A percentile compares a stretch with the other conserved stretches of the same genome.
Conservation (phyloP, 2,797 vertebrate species). For the Alcedo atthis region DNA sequence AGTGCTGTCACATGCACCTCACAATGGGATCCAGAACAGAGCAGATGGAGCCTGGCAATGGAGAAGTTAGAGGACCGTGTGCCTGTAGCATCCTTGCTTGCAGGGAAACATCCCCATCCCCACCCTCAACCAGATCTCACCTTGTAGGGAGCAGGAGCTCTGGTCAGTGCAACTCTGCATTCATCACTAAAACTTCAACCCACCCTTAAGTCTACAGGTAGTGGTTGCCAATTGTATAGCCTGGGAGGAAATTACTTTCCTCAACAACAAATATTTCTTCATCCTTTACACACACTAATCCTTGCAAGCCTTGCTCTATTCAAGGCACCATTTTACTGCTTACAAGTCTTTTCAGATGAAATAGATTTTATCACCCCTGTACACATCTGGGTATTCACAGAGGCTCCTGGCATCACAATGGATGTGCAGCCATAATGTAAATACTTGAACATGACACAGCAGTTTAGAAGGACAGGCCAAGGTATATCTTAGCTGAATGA, state of each 20-base stretch:
- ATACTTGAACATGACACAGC: neutral
- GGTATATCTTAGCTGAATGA: neutral
- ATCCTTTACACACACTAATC: neutral
- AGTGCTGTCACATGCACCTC: fast-evolving
- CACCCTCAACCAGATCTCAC: neutral
- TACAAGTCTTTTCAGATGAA: neutral
- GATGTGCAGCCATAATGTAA: neutral
- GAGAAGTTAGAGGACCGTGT: neutral
- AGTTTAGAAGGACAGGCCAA: neutral
- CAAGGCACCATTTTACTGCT: neutral
- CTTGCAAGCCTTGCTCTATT: neutral
- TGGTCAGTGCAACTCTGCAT: neutral
- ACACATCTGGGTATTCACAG: neutral
- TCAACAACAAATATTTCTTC: neutral
- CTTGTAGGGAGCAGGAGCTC: neutral
- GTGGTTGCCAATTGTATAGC: neutral
- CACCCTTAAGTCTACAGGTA: neutral
- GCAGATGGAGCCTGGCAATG: neutral
- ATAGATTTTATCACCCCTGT: neutral
- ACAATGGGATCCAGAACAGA: fast-evolving
- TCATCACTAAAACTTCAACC: neutral
- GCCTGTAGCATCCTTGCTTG: neutral
- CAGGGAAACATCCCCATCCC: neutral
- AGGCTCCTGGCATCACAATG: neutral
- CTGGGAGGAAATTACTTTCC: neutral